A percentile compares a stretch with the other conserved stretches of the same genome.
Conservation (phyloP, 2,113 vertebrate species). For the Seriola quinqueradiata region DNA sequence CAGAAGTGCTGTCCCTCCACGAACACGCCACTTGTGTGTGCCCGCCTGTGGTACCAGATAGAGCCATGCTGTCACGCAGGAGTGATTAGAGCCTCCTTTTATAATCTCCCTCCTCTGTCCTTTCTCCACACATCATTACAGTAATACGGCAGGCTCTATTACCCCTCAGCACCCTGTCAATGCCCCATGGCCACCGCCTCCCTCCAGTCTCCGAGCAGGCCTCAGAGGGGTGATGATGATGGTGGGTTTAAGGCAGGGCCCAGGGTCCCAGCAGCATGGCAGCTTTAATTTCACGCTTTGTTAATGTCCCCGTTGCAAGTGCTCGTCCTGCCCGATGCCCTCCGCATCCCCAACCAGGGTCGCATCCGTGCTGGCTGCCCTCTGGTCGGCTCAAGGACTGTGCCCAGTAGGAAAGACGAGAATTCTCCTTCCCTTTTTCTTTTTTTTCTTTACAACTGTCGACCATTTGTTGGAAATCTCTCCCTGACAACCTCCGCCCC, state of each 20-base stretch:
- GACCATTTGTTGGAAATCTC: slow-evolving; percentile 60
- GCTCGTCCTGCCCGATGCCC: slow-evolving; percentile 63
- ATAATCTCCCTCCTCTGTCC: slow-evolving; percentile 74
- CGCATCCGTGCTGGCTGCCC: slow-evolving; percentile 70
- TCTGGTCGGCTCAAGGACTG: slow-evolving; percentile 54
- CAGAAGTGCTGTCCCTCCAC: slow-evolving; percentile 24
- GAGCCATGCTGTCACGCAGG: slow-evolving; percentile 67
- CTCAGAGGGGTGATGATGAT: slow-evolving; percentile 68
- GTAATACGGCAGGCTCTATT: slow-evolving; percentile 84
- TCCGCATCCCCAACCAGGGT: slow-evolving; percentile 57
- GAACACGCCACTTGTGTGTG: slow-evolving; percentile 49
- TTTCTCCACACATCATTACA: slow-evolving; percentile 83
- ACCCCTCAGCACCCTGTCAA: slow-evolving; percentile 70
- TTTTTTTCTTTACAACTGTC: slow-evolving; percentile 45
- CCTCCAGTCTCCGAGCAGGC: slow-evolving; percentile 51
- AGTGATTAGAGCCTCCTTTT: slow-evolving; percentile 76
- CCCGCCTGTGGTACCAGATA: slow-evolving; percentile 58
- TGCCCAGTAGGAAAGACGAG: slow-evolving; percentile 1
- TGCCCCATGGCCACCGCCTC: slow-evolving; percentile 46
- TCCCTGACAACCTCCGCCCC: slow-evolving; percentile 58
- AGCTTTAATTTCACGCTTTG: slow-evolving; percentile 87
- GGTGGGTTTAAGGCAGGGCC: slow-evolving; percentile 61
- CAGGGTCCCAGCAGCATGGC: slow-evolving; percentile 74
- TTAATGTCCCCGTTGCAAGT: slow-evolving; percentile 78
- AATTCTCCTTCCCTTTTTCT: slow-evolving; percentile 16